Evolutionary conservation across 2,113 vertebrate genomes (phyloP).

Genomic region (Pycnonotus jocosus): DNA sequence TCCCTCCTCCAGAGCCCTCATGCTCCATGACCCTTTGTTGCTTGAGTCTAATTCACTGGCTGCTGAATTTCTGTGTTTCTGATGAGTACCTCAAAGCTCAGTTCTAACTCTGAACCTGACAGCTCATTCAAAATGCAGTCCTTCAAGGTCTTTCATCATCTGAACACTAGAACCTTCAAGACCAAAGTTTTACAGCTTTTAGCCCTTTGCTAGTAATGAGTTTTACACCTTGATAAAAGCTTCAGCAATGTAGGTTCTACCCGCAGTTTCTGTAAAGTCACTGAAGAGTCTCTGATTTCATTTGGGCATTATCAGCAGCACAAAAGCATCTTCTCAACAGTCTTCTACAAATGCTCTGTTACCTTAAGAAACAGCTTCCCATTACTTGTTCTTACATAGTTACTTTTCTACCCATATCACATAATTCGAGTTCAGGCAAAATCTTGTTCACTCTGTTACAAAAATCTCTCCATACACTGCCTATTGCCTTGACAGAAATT

Average conservation of each 20-base stretch:
- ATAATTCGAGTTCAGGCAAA: background rate
- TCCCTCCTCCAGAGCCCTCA: background rate
- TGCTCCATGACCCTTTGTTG: background rate
- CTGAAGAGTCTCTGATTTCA: background rate
- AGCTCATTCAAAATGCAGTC: background rate
- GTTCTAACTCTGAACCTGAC: background rate
- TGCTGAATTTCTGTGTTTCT: background rate
- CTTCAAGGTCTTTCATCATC: background rate
- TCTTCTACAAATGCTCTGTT: background rate
- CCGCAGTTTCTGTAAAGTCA: background rate
- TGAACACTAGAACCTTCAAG: background rate
- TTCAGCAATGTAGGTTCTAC: background rate
- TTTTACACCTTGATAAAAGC: background rate
- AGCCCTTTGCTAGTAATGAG: background rate
- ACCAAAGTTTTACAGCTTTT: background rate
- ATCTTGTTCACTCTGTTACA: background rate
- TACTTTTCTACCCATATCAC: background rate
- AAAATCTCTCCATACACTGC: background rate
- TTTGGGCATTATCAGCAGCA: background rate
- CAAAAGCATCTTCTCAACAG: slow-evolving; percentile 22
- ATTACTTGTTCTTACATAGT: background rate
- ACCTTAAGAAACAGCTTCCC: background rate
- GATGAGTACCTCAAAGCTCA: background rate
- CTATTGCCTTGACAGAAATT: background rate
- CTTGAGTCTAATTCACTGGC: background rate